Percentiles rank a stretch among this genome's conserved stretches.
phyloP scores from a whole-genome alignment of 2,888 invertebrate species.

The Drosophila peninsularis region DNA sequence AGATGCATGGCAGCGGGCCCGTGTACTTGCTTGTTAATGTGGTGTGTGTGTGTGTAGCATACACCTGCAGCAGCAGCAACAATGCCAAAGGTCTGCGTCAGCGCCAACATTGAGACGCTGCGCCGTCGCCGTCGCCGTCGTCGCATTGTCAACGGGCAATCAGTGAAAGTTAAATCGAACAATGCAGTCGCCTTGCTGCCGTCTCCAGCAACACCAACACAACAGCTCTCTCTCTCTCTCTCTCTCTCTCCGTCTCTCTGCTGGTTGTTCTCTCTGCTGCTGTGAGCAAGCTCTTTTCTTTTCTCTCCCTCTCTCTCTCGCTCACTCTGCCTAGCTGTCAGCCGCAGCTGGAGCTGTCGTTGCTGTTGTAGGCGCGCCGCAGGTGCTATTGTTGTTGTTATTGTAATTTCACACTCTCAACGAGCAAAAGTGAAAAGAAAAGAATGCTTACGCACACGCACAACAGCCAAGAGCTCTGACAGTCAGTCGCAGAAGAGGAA shows the following conservation, averaged over 20 bases:
- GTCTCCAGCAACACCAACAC: slow-evolving; percentile 6
- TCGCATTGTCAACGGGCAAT: slow-evolving; percentile 76
- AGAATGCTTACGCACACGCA: slow-evolving; percentile 69
- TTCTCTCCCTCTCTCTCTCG: neutral
- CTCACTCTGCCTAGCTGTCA: slow-evolving; percentile 26
- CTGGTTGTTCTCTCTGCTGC: neutral
- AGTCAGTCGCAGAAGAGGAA: slow-evolving; percentile 12
- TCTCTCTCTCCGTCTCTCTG: neutral
- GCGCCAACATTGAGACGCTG: slow-evolving; percentile 1
- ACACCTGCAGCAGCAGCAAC: slow-evolving; percentile 49
- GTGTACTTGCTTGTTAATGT: slow-evolving; percentile 53
- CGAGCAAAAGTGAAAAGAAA: slow-evolving; percentile 70
- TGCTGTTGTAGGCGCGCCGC: slow-evolving; percentile 49
- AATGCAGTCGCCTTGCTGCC: slow-evolving; percentile 57
- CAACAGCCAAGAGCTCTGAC: slow-evolving; percentile 29
- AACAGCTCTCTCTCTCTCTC: neutral
- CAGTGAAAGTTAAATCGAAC: slow-evolving; percentile 78
- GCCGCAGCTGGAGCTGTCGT: slow-evolving; percentile 25
- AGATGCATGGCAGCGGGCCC: slow-evolving; percentile 47
- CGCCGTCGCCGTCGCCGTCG: slow-evolving; percentile 18
- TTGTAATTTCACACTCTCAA: slow-evolving; percentile 69
- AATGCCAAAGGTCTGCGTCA: slow-evolving; percentile 51
- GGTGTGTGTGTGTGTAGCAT: slow-evolving; percentile 3
- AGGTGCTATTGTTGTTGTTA: slow-evolving; percentile 65
- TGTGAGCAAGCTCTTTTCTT: slow-evolving; percentile 5